Percentiles rank a stretch among this genome's conserved stretches.
These are phyloP conservation scores for Delichon dasypus DNA, from an alignment of 2,797 vertebrate genomes.

Conservation along the genomic window DNA sequence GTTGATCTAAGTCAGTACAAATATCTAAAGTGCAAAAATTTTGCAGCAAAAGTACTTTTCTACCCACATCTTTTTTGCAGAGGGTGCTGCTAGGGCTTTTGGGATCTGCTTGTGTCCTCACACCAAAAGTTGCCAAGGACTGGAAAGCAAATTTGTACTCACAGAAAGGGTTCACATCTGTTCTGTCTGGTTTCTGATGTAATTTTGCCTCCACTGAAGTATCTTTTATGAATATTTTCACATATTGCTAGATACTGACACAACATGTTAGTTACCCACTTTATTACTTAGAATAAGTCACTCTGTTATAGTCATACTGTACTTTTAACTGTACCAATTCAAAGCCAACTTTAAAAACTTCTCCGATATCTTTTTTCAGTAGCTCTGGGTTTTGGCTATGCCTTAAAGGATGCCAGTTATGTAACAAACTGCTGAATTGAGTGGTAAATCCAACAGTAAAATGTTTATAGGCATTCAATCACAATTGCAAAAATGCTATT, in stretches of 20 bases:
- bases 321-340: neutral
- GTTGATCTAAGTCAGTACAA: neutral
- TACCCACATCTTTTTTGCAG: neutral
- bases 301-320: neutral
- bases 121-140: neutral
- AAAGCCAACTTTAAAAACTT: neutral
- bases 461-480: neutral
- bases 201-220: neutral
- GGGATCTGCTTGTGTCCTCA: neutral
- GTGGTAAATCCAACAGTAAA: neutral
- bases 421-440: neutral
- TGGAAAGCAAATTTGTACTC: neutral
- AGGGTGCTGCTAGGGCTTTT: neutral
- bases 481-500: neutral
- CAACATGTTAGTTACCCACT: neutral
- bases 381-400: neutral
- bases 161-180: conserved; percentile 6
- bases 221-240: neutral
- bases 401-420: neutral
- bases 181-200: conserved; percentile 11
- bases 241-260: neutral
- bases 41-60: neutral
- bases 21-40: neutral
- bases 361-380: neutral
- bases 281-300: neutral